Base-by-base conservation (phyloP, 2,888 invertebrate species). In the Crioceris asparagi region DNA sequence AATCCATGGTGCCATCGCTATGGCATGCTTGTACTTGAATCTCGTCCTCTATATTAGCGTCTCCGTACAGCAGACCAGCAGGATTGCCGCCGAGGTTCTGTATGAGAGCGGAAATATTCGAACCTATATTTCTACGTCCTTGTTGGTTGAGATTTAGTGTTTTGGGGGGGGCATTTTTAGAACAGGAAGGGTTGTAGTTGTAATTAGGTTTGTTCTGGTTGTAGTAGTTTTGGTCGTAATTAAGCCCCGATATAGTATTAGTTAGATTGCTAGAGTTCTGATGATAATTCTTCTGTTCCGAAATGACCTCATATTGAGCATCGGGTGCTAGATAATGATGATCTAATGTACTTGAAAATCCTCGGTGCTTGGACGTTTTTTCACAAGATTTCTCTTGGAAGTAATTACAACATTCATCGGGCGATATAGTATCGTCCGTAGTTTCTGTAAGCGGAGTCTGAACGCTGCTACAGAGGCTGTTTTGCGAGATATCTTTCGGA, bases 271-370 rank as follows among this genome's bases (percentile, higher is more conserved):
- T 57, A 14, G 42, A 48, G 36, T 48, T 51, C 36, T 52, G 54
- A 29, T 55, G 46, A 31, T 54, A 56, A 38, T 46, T 45, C 58
- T 49, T 65, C 61, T 47, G 59, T 37, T 70, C 70, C 35, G 70
- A 70, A 26, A 72, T 70, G 2, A 71, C 65, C 51, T 78, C 77
- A 52, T 78, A 78, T 48, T 77, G 76, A 1, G 77, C 74, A 47
- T 77, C 75, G 0, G 74, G 73, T 1, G 75, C 72, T 25, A 75
- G 54, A 46, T 50, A 49, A 54, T 51, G 30, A 45, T 43, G 43
- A 35, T 46, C 35, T 3, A 39, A 39, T 40, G 43, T 39, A 29
- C 40, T 41, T 8, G 47, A 39, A 29, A 50, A 51, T 8, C 36
- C 47, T 34, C 50, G 42, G 23, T 51, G 51, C 32, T 50, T 52